phyloP scores from a whole-genome alignment of 1,140 invertebrate genomes.

The Drosophila jambulina region DNA sequence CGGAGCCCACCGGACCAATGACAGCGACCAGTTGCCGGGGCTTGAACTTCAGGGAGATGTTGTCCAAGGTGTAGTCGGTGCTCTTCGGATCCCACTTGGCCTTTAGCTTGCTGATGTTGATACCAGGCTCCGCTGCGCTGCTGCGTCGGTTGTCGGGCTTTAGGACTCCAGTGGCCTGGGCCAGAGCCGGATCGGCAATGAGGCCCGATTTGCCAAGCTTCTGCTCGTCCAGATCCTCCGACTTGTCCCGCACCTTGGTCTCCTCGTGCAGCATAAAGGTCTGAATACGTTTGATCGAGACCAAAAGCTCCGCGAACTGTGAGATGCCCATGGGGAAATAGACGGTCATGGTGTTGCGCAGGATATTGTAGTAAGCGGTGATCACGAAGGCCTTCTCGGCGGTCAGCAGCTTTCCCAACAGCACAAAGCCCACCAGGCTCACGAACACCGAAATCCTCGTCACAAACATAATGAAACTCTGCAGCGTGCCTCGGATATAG shows the following conservation, averaged over 20 bases:
- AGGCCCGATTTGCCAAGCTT: constrained; percentile 43
- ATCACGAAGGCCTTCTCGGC: constrained; percentile 91
- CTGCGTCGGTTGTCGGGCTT: constrained; percentile 58
- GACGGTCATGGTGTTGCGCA: constrained; percentile 91
- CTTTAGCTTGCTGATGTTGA: constrained; percentile 73
- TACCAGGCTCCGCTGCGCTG: constrained; percentile 52
- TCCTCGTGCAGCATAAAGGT: constrained; percentile 90
- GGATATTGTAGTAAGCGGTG: constrained; percentile 90
- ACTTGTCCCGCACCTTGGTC: constrained; percentile 85
- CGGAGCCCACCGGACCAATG: constrained; percentile 91
- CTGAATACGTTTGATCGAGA: constrained; percentile 89
- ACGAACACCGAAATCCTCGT: constrained; percentile 92
- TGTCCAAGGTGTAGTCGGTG: constrained; percentile 86
- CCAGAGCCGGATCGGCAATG: constrained; percentile 38
- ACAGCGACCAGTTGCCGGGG: constrained; percentile 89
- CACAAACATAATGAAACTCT: constrained; percentile 91
- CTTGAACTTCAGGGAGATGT: constrained; percentile 88
- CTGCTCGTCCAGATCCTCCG: constrained; percentile 64
- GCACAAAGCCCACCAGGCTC: constrained; percentile 91
- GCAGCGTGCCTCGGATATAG: constrained; percentile 90
- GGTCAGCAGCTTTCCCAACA: constrained; percentile 86
- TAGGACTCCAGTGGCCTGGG: constrained; percentile 57
- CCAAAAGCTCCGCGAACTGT: constrained; percentile 89
- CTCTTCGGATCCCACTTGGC: constrained; percentile 80
- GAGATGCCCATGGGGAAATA: constrained; percentile 90